Evolutionary conservation across 2,888 invertebrate species (phyloP).

Genomic region (Mongoloraphidia duomilia): DNA sequence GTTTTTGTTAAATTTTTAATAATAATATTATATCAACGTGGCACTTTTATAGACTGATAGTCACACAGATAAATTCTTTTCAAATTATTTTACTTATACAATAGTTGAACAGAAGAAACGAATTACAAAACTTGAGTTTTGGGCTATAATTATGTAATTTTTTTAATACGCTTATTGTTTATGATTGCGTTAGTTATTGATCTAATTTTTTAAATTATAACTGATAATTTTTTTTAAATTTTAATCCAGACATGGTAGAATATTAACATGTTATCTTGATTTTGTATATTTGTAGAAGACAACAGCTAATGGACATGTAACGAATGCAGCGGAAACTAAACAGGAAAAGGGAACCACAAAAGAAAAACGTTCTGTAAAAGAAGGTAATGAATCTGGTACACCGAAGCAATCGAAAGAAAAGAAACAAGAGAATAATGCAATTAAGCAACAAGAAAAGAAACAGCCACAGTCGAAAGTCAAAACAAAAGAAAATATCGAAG

Average conservation of each 20-base stretch:
- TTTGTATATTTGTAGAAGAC: conserved; percentile 33
- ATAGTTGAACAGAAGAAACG: too few species aligned
- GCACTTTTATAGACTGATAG: too few species aligned
- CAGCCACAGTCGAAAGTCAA: conserved; percentile 18
- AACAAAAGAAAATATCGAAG: conserved; percentile 35
- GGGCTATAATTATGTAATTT: too few species aligned
- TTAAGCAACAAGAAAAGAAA: conserved; percentile 26
- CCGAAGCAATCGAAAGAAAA: conserved; percentile 34
- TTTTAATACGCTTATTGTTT: too few species aligned
- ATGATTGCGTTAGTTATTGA: too few species aligned
- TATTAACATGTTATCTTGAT: neutral
- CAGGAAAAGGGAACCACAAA: conserved; percentile 35
- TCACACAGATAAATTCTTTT: too few species aligned
- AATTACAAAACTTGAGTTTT: too few species aligned
- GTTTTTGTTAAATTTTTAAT: too few species aligned
- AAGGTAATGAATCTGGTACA: conserved; percentile 24
- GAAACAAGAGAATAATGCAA: conserved; percentile 19
- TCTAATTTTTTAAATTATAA: neutral
- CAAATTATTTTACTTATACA: too few species aligned
- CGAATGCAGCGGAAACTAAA: conserved; percentile 39
- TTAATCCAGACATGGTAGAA: neutral
- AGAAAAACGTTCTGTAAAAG: conserved; percentile 30
- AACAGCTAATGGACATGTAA: conserved; percentile 44
- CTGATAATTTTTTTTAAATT: neutral
- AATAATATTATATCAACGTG: too few species aligned